Conservation (phyloP, 2,888 invertebrate species). For the Polydesmus complanatus region DNA sequence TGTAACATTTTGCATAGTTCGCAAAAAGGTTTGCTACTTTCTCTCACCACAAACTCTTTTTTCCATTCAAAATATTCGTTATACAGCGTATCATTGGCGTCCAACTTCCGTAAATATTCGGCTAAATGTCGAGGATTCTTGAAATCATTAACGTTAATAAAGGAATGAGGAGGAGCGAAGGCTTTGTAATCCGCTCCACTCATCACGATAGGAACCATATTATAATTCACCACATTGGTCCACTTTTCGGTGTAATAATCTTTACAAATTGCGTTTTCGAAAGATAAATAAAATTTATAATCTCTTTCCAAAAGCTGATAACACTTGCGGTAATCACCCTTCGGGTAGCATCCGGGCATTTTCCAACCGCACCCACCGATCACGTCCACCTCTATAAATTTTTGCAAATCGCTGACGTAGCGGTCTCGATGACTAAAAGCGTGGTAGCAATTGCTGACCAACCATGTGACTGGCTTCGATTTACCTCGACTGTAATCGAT, state of each 20-base stretch:
- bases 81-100: slow-evolving; percentile 6
- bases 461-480: slow-evolving; percentile 22
- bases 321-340: background rate
- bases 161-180: slow-evolving; percentile 8
- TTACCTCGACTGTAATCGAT: slow-evolving; percentile 18
- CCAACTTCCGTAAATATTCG: slow-evolving; percentile 1
- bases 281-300: slow-evolving; percentile 21
- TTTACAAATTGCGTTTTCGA: slow-evolving; percentile 20
- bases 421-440: slow-evolving; percentile 17
- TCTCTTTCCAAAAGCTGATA: background rate
- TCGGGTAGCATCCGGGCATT: background rate
- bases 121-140: slow-evolving; percentile 6
- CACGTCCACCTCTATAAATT: slow-evolving; percentile 17
- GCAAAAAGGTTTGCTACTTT: background rate
- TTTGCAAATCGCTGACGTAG: slow-evolving; percentile 15
- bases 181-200: slow-evolving; percentile 7
- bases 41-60: background rate
- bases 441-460: slow-evolving; percentile 26
- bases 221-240: background rate
- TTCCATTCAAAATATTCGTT: slow-evolving; percentile 9
- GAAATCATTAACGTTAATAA: slow-evolving; percentile 6
- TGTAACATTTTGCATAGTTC: slow-evolving; percentile 10
- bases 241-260: slow-evolving; percentile 21
- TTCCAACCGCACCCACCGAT: slow-evolving; percentile 14
- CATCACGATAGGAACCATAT: slow-evolving; percentile 16